Conservation (phyloP, 2,797 vertebrate genomes). For the Lemur catta region DNA sequence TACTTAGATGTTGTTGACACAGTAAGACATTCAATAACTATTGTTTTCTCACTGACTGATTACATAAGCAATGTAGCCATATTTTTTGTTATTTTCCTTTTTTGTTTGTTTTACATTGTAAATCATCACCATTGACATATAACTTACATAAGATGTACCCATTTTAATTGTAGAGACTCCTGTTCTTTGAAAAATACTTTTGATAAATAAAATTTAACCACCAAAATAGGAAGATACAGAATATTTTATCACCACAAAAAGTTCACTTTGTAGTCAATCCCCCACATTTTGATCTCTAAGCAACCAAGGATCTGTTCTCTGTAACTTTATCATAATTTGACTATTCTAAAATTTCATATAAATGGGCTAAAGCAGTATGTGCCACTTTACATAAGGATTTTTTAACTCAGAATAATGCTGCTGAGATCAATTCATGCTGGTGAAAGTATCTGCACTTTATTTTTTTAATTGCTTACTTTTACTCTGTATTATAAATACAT, state of each 20-base stretch:
- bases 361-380: background rate
- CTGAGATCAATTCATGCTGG: background rate
- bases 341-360: background rate
- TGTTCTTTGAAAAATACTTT: conserved; percentile 5
- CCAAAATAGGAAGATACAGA: background rate
- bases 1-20: background rate
- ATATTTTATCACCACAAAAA: background rate
- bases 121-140: background rate
- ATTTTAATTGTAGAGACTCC: background rate
- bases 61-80: background rate
- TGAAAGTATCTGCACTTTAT: background rate
- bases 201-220: background rate
- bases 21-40: background rate
- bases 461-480: background rate
- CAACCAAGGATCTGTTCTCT: background rate
- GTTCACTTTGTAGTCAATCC: background rate
- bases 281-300: background rate
- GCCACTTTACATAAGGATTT: background rate
- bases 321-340: background rate
- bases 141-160: background rate
- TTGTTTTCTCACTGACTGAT: background rate
- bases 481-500: background rate
- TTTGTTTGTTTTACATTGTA: background rate
- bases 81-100: background rate
- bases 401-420: background rate